Evolutionary conservation across 1,140 invertebrate species (phyloP).

Genomic region (Sycophaga agraensis): DNA sequence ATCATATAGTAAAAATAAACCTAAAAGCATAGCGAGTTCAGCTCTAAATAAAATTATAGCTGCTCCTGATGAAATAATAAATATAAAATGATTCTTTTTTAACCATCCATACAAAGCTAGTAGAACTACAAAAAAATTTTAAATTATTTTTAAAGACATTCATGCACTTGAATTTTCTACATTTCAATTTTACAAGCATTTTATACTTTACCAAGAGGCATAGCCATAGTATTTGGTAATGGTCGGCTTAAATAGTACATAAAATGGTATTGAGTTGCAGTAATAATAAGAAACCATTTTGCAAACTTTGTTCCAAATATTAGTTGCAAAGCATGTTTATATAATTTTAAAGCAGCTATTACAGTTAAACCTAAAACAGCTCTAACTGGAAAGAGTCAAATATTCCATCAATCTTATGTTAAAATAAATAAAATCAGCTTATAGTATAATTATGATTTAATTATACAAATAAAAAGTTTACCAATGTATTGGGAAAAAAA

Average conservation of each 20-base stretch:
- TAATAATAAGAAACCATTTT: constrained; percentile 83
- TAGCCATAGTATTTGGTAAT: constrained; percentile 93
- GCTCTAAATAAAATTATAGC: constrained; percentile 89
- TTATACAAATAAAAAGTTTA: constrained; percentile 55
- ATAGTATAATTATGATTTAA: constrained; percentile 23
- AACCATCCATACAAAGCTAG: constrained; percentile 86
- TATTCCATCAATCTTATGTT: constrained; percentile 13
- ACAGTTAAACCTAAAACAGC: constrained; percentile 75
- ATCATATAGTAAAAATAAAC: constrained; percentile 82
- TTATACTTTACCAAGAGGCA: constrained; percentile 78
- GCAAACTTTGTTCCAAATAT: constrained; percentile 78
- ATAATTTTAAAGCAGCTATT: constrained; percentile 71
- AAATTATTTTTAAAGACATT: neutral
- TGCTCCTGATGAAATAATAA: constrained; percentile 82
- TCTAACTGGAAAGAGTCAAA: constrained; percentile 72
- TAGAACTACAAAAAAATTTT: constrained; percentile 67
- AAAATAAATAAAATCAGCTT: constrained; percentile 23
- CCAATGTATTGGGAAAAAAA: constrained; percentile 89
- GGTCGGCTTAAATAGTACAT: constrained; percentile 94
- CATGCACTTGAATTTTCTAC: neutral
- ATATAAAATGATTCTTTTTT: constrained; percentile 70
- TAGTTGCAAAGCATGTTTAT: constrained; percentile 70
- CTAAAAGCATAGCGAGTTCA: constrained; percentile 86
- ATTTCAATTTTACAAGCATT: neutral
- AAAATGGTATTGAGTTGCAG: constrained; percentile 94